Evolutionary conservation across 2,888 invertebrate genomes (phyloP), one percentile per base, ranked within the genome.

Genomic region (Melikaiella ostensackeni): DNA sequence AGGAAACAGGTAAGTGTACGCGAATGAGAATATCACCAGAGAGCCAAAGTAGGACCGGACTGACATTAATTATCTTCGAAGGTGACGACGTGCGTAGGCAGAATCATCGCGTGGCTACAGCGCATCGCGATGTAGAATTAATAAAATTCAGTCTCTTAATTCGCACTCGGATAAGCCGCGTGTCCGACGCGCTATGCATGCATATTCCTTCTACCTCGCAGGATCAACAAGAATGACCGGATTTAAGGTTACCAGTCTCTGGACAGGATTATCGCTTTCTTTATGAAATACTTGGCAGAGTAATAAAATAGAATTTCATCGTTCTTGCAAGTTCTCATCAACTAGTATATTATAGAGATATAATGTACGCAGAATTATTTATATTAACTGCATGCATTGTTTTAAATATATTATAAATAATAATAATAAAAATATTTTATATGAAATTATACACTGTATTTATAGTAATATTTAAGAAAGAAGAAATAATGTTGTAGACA

Each of bases 41-140:
- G 62, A 55, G 61, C 62, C 74, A 74, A 57, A 63, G 76, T 46
- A 75, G 76, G 82, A 82, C 80, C 75, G 74, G 80, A 80, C 76
- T 80, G 83, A 81, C 82, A 79, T 83, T 83, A 83, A 82, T 83
- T 82, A 83, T 80, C 80, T 82, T 82, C 79, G 81, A 79, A 82
- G 81, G 82, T 80, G 83, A 82, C 82, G 83, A 83, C 77, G 75
- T 78, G 79, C 81, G 81, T 82, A 78, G 81, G 80, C 66, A 61
- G 80, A 59, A 42, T 75, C 70, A 63, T 77, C 75, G 79, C 77
- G 77, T 77, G 66, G 76, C 77, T 66, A 21, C 62, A 74, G 46
- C 46, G 50, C 46, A 75, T 79, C 75, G 77, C 74, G 21, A 61
- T 77, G 79, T 79, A 78, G 77, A 82, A 81, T 82, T 81, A 81